Evolutionary conservation across 37 sponge, comb jelly and placozoan species (phyloP).

Genomic region (Cladorhizidae sp.): DNA sequence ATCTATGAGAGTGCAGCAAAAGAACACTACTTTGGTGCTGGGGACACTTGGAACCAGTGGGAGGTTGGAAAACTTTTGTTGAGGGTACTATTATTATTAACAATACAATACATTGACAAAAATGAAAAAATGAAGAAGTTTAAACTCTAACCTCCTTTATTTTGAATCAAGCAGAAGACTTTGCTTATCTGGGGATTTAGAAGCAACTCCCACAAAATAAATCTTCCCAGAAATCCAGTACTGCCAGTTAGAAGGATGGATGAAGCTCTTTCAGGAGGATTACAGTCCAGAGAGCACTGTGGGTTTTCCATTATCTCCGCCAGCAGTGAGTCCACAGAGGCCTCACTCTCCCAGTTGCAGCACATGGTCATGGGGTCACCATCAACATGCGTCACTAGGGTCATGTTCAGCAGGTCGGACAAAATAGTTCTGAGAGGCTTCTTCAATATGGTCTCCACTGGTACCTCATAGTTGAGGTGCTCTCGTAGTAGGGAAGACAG

Average conservation of each 20-base stretch:
- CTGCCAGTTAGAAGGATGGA: conserved; percentile 40
- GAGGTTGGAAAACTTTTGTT: too few species aligned
- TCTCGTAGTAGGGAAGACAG: conserved; percentile 23
- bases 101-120: too few species aligned
- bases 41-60: too few species aligned
- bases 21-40: too few species aligned
- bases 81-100: too few species aligned
- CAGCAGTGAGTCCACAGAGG: neutral
- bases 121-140: too few species aligned
- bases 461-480: conserved; percentile 16
- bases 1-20: too few species aligned
- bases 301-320: neutral
- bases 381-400: neutral
- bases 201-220: conserved; percentile 44
- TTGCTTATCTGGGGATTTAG: neutral
- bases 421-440: conserved; percentile 5
- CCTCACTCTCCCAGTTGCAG: conserved; percentile 1
- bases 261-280: neutral
- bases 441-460: conserved; percentile 30
- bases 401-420: neutral
- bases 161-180: conserved; percentile 38
- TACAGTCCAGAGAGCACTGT: neutral
- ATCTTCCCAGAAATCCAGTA: conserved; percentile 54
- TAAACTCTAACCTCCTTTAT: conserved; percentile 8
- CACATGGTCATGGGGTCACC: neutral